These are phyloP conservation scores for Argentina silus DNA, from an alignment of 2,797 vertebrate genomes.

Conservation along the genomic window DNA sequence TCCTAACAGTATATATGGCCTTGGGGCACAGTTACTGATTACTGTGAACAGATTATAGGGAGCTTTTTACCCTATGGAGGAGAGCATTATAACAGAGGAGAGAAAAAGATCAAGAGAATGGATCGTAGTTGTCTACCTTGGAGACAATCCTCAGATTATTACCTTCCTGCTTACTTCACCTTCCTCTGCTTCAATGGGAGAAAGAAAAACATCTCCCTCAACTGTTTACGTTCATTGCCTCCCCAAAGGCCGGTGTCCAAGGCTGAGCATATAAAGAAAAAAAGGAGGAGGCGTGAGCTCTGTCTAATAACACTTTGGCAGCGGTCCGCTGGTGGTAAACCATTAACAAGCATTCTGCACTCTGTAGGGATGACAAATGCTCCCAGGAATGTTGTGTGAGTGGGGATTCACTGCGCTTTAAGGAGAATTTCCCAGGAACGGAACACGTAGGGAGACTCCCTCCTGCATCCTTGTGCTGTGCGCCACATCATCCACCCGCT, in stretches of 20 bases:
- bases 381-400: conserved; percentile 62
- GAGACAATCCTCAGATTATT: conserved; percentile 32
- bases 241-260: conserved; percentile 38
- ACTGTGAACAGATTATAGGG: neutral
- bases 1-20: conserved; percentile 34
- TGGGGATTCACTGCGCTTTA: conserved; percentile 56
- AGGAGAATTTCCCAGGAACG: conserved; percentile 37
- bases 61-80: conserved; percentile 37
- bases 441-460: conserved; percentile 53
- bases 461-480: conserved; percentile 37
- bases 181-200: conserved; percentile 35
- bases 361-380: conserved; percentile 56
- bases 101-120: conserved; percentile 32
- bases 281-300: conserved; percentile 31
- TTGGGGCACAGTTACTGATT: neutral
- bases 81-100: conserved; percentile 44
- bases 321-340: conserved; percentile 51
- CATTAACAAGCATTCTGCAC: conserved; percentile 62
- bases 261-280: conserved; percentile 48
- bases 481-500: conserved; percentile 66
- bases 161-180: conserved; percentile 44
- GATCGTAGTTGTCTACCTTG: conserved; percentile 25
- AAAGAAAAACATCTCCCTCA: conserved; percentile 42
- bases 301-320: conserved; percentile 46
- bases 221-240: conserved; percentile 48